Evolutionary conservation across 2,797 vertebrate genomes (phyloP).

Genomic region (Acropternis orthonyx): DNA sequence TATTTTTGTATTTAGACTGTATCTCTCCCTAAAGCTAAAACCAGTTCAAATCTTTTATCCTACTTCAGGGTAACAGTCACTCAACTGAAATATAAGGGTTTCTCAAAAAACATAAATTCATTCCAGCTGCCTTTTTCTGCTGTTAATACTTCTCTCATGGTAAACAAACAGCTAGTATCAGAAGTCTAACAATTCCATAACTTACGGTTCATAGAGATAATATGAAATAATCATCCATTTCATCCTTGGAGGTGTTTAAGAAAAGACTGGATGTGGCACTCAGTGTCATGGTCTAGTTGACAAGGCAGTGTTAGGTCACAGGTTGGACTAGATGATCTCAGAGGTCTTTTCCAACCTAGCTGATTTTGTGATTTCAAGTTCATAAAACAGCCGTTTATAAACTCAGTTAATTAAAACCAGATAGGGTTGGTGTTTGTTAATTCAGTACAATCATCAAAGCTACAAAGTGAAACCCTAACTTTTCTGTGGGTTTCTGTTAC

Average conservation of each 20-base stretch:
- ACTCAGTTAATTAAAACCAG: neutral
- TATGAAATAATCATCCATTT: neutral
- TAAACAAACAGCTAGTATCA: neutral
- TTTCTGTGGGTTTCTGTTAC: neutral
- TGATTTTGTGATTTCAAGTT: neutral
- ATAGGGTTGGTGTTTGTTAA: neutral
- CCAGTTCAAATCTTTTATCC: neutral
- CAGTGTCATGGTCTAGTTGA: neutral
- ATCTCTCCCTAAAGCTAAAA: neutral
- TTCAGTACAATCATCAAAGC: neutral
- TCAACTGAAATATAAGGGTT: neutral
- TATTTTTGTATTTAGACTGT: neutral
- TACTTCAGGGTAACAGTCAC: neutral
- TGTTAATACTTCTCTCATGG: neutral
- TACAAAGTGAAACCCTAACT: rapidly evolving
- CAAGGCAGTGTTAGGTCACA: neutral
- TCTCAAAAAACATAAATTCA: neutral
- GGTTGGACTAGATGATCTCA: neutral
- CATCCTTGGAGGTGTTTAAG: neutral
- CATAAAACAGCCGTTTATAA: neutral
- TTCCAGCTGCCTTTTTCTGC: neutral
- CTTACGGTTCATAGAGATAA: neutral
- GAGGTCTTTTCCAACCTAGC: neutral
- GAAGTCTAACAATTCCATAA: neutral
- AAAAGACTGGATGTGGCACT: neutral